These are phyloP conservation scores for Notolabrus celidotus DNA, from an alignment of 2,797 vertebrate genomes.

Conservation along the genomic window DNA sequence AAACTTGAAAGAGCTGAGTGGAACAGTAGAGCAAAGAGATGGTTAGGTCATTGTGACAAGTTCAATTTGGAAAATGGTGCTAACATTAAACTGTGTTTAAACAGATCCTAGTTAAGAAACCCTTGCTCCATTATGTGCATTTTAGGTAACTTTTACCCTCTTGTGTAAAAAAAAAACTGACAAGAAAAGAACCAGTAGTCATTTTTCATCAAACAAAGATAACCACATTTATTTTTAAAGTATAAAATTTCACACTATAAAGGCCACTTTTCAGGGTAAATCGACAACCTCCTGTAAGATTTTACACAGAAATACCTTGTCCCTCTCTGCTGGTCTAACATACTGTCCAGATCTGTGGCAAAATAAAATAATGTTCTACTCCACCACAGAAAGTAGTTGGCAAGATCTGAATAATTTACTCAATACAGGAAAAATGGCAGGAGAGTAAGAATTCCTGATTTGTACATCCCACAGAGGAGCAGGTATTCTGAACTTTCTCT, in stretches of 20 bases:
- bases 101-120: no score
- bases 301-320: conserved; percentile 83
- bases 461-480: conserved; percentile 81
- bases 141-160: background rate
- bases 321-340: conserved; percentile 79
- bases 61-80: background rate
- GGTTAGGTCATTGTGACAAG: background rate
- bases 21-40: conserved; percentile 1
- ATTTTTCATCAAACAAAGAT: conserved; percentile 86
- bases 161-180: background rate
- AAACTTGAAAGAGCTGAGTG: conserved; percentile 8
- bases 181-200: conserved; percentile 50
- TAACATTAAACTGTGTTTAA: background rate
- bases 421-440: conserved; percentile 83
- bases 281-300: conserved; percentile 83
- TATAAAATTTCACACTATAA: conserved; percentile 92
- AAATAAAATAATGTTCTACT: conserved; percentile 81
- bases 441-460: conserved; percentile 82
- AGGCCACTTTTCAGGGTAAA: conserved; percentile 90
- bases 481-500: conserved; percentile 73
- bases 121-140: no score
- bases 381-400: conserved; percentile 85
- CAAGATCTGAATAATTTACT: conserved; percentile 85
- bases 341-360: conserved; percentile 81
- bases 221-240: conserved; percentile 91